Evolutionary conservation across 2,797 vertebrate genomes (phyloP).

Genomic region (Micromesistius poutassou): DNA sequence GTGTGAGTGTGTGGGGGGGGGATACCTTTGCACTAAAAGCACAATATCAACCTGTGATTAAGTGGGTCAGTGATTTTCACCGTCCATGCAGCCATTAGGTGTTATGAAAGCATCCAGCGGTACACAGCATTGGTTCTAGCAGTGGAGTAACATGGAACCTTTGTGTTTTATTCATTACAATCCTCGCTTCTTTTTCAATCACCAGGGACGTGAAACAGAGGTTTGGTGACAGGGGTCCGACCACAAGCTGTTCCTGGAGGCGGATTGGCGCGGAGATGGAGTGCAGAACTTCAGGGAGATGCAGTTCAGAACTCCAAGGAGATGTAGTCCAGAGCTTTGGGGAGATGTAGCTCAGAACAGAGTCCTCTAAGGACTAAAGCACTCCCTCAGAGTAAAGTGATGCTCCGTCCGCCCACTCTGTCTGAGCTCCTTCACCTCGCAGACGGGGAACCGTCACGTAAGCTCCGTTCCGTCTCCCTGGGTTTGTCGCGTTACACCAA

Average conservation of each 20-base stretch:
- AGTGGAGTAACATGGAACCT: neutral
- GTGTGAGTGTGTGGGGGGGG: neutral
- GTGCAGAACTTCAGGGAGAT: constrained; percentile 49
- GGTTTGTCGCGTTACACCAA: constrained; percentile 44
- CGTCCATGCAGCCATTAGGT: constrained; percentile 50
- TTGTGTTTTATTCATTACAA: neutral
- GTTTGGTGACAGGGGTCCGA: neutral
- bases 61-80: constrained; percentile 59
- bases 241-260: neutral
- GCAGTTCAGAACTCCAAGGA: constrained; percentile 55
- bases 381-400: constrained; percentile 55
- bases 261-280: constrained; percentile 16
- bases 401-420: constrained; percentile 13
- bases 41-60: constrained; percentile 43
- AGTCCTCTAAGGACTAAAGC: constrained; percentile 54
- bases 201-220: neutral
- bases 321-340: constrained; percentile 40
- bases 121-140: neutral
- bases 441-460: neutral
- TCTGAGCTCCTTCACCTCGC: neutral
- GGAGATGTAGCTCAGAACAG: constrained; percentile 56
- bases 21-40: constrained; percentile 6
- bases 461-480: constrained; percentile 4
- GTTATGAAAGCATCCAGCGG: constrained; percentile 49
- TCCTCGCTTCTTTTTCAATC: neutral